These are phyloP conservation scores for Halcyon chelicuti DNA, from an alignment of 2,797 vertebrate genomes.

Conservation along the genomic window DNA sequence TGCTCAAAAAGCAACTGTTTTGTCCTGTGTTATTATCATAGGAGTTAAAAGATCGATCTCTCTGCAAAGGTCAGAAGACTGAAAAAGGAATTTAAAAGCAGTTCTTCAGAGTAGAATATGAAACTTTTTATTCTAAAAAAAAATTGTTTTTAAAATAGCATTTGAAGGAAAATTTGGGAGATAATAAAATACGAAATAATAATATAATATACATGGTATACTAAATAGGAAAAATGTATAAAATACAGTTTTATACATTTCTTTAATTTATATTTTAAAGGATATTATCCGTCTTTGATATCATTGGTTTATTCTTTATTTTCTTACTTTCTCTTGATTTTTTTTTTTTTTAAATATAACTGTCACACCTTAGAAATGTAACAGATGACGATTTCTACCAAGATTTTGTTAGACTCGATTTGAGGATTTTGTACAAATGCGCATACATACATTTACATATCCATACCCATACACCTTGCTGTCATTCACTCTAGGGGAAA, in stretches of 20 bases:
- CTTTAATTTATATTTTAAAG: not conserved
- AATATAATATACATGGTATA: not conserved
- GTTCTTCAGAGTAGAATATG: not conserved
- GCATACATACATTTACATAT: not conserved
- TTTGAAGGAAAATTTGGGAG: not conserved
- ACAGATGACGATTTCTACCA: not conserved
- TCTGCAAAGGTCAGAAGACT: not conserved
- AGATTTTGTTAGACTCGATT: not conserved
- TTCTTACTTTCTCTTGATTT: not conserved
- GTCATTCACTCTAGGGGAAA: not conserved
- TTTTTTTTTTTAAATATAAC: not conserved
- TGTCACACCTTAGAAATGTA: not conserved
- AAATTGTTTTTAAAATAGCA: not conserved
- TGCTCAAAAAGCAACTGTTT: not conserved
- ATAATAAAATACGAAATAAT: not conserved
- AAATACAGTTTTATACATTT: not conserved
- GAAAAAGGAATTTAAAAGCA: not conserved
- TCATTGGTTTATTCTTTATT: not conserved
- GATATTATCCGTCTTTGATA: not conserved
- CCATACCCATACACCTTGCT: not conserved
- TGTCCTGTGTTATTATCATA: not conserved
- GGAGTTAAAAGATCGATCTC: not conserved
- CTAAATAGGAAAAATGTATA: not conserved
- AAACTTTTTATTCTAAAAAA: accelerated
- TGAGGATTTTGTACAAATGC: not conserved